A percentile compares a stretch with the other conserved stretches of the same genome.
phyloP scores from a whole-genome alignment of 30 jellyfish, hydroid and myxozoan species.

The Haliclystus octoradiatus region DNA sequence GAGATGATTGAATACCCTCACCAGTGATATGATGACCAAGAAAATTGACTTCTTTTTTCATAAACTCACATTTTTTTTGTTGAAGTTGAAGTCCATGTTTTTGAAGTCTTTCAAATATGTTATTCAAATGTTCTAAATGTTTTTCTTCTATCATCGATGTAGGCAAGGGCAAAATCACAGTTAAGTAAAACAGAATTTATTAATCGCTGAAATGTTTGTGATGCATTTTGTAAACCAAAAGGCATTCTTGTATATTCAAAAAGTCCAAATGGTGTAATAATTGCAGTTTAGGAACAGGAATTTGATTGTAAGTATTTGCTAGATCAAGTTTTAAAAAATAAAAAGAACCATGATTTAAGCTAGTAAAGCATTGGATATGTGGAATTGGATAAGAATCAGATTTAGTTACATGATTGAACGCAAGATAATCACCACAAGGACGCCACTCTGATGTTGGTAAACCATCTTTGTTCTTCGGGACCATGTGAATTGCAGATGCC shows the following conservation, averaged over 20 bases:
- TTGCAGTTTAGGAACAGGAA: slow-evolving; percentile 2
- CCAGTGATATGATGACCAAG: not conserved
- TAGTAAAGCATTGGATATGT: slow-evolving; percentile 9
- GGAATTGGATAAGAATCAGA: slow-evolving; percentile 24
- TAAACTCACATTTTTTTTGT: slow-evolving; percentile 3
- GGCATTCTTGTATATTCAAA: slow-evolving; percentile 9
- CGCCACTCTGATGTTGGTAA: slow-evolving; percentile 7
- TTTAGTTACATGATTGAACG: not conserved
- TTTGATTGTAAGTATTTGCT: not conserved
- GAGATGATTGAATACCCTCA: slow-evolving; percentile 4
- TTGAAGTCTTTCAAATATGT: not conserved
- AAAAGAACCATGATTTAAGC: no score
- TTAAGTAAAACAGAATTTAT: not conserved
- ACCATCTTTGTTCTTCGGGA: not conserved
- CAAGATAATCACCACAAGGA: slow-evolving; percentile 10
- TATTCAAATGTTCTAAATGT: not conserved
- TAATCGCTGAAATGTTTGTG: slow-evolving; percentile 5
- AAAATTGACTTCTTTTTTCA: not conserved
- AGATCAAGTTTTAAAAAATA: slow-evolving; percentile 5
- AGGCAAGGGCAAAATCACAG: not conserved
- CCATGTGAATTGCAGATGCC: slow-evolving; percentile 15
- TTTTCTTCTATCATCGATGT: not conserved
- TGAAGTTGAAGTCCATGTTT: not conserved
- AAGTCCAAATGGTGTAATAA: slow-evolving; percentile 2
- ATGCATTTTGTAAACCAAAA: not conserved